phyloP scores from a whole-genome alignment of 2,888 invertebrate genomes.

The Lithophane semibrunnea region DNA sequence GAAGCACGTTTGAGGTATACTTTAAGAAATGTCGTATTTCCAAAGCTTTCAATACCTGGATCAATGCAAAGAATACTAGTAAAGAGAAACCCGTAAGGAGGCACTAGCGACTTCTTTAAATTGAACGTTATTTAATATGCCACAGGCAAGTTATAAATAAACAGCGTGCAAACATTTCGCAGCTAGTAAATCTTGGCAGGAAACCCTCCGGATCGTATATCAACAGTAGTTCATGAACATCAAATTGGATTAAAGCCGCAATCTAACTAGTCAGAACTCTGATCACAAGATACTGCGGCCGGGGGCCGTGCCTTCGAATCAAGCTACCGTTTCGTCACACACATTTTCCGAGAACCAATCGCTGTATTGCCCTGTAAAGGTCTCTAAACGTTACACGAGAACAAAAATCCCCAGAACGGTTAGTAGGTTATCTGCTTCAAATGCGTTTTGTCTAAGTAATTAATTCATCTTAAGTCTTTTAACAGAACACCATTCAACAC shows the following conservation, averaged over 20 bases:
- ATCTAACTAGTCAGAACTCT: conserved; percentile 75
- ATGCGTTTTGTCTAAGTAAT: conserved; percentile 5
- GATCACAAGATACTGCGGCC: conserved; percentile 74
- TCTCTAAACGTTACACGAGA: conserved; percentile 20
- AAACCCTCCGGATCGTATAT: conserved; percentile 67
- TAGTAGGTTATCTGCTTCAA: neutral
- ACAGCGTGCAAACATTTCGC: conserved; percentile 54
- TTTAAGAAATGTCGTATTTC: conserved; percentile 21
- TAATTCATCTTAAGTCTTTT: neutral
- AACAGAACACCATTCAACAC: neutral
- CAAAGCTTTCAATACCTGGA: conserved; percentile 8
- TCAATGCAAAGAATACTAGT: conserved; percentile 6
- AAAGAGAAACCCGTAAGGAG: conserved; percentile 6
- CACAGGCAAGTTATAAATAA: conserved; percentile 39
- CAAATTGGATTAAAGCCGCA: conserved; percentile 78
- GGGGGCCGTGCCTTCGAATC: conserved; percentile 61
- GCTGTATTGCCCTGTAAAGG: conserved; percentile 27
- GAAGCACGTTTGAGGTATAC: neutral
- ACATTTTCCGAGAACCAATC: conserved; percentile 51
- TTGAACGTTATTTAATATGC: conserved; percentile 23
- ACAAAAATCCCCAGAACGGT: conserved; percentile 7
- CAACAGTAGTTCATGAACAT: conserved; percentile 76
- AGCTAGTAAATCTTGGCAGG: conserved; percentile 67
- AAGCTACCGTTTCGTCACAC: conserved; percentile 56
- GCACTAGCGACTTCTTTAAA: conserved; percentile 7